Conservation (phyloP, 2,797 vertebrate species). For the Oryzias dopingdopingensis region DNA sequence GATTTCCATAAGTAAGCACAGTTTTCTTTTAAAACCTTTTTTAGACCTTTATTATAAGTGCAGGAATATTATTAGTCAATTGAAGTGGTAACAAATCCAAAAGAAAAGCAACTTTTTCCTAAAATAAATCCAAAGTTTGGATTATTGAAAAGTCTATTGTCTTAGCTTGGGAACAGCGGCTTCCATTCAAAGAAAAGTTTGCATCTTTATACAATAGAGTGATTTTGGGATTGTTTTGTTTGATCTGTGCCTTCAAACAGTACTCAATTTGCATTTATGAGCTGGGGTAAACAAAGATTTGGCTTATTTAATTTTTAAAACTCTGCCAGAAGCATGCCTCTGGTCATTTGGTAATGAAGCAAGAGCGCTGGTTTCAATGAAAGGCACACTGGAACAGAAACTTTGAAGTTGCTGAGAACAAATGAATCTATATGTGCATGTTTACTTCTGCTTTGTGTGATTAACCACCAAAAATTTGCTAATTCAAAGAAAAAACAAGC, state of each 20-base stretch:
- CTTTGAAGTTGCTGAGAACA: background rate
- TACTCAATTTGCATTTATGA: background rate
- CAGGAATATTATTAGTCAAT: background rate
- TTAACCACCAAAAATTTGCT: too few species aligned
- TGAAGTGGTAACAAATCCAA: background rate
- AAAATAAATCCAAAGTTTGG: too few species aligned
- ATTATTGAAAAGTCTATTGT: too few species aligned
- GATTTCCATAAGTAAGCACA: too few species aligned
- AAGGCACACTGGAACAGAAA: background rate
- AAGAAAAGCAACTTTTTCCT: background rate
- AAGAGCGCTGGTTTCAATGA: background rate
- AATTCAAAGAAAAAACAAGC: too few species aligned
- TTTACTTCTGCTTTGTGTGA: too few species aligned
- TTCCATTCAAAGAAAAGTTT: too few species aligned
- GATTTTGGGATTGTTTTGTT: background rate
- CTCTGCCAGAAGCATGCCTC: constrained; percentile 1
- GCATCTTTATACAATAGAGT: background rate
- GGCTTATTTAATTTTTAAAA: background rate
- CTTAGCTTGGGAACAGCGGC: too few species aligned
- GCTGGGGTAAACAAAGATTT: background rate
- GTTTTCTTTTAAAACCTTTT: too few species aligned
- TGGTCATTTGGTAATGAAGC: background rate
- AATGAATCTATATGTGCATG: too few species aligned
- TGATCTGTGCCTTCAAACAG: background rate
- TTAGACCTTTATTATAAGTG: too few species aligned